phyloP scores from a whole-genome alignment of 2,888 invertebrate species.

The Platynereis dumerilii region DNA sequence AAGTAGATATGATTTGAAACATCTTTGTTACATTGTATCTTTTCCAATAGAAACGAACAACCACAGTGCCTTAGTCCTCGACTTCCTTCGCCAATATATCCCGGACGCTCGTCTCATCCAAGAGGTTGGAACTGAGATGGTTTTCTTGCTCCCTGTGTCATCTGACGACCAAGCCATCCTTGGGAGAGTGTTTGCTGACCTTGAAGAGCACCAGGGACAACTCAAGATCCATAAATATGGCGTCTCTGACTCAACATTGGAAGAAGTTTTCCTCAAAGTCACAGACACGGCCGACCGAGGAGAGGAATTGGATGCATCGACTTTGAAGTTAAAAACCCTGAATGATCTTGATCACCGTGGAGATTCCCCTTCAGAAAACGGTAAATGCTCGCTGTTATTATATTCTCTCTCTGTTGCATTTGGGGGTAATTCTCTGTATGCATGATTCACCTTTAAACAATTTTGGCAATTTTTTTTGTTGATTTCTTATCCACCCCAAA shows the following conservation, averaged over 20 bases:
- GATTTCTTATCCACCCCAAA: no score
- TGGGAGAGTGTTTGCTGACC: conserved; percentile 51
- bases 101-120: conserved; percentile 63
- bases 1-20: no score
- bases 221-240: conserved; percentile 66
- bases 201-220: conserved; percentile 54
- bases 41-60: no score
- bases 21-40: no score
- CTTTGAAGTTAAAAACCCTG: neutral
- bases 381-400: no score
- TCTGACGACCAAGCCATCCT: conserved; percentile 39
- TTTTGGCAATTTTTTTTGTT: no score
- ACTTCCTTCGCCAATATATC: conserved; percentile 57
- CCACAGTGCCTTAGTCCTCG: no score
- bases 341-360: neutral
- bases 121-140: conserved; percentile 65
- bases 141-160: conserved; percentile 55
- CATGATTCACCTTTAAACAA: no score
- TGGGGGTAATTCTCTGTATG: no score
- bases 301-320: conserved; percentile 12
- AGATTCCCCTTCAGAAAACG: no score
- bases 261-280: conserved; percentile 64
- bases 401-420: no score
- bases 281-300: conserved; percentile 18
- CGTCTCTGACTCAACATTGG: conserved; percentile 68